These are phyloP conservation scores for Plebejus argus DNA, from an alignment of 2,888 invertebrate genomes.

Conservation along the genomic window DNA sequence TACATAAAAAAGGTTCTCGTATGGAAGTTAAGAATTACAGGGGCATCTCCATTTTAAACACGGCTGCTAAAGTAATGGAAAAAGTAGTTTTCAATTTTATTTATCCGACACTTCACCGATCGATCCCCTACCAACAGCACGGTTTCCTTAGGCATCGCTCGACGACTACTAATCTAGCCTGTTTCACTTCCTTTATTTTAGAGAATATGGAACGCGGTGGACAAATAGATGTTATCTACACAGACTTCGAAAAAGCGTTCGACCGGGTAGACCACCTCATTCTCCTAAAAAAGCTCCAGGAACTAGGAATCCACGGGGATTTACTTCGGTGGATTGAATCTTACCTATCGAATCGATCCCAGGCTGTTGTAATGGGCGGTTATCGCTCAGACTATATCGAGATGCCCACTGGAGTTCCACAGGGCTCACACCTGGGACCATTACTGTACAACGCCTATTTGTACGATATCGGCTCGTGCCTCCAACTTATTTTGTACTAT, in stretches of 20 bases:
- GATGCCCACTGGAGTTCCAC: constrained; percentile 42
- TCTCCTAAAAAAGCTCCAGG: constrained; percentile 35
- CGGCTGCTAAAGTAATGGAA: constrained; percentile 11
- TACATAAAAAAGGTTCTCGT: constrained; percentile 10
- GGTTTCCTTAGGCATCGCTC: constrained; percentile 27
- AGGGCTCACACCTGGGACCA: constrained; percentile 44
- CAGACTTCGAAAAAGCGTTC: constrained; percentile 45
- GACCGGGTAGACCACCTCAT: constrained; percentile 41
- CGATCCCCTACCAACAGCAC: constrained; percentile 17
- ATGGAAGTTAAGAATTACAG: neutral
- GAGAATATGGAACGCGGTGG: constrained; percentile 22
- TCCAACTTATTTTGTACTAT: constrained; percentile 21
- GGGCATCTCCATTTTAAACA: neutral
- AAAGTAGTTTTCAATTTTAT: neutral
- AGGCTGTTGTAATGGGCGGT: constrained; percentile 35
- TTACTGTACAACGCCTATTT: constrained; percentile 41
- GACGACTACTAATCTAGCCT: constrained; percentile 3
- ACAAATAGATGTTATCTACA: constrained; percentile 44
- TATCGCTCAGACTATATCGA: constrained; percentile 34
- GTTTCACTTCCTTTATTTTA: constrained; percentile 18
- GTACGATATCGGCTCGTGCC: constrained; percentile 37
- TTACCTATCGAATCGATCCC: constrained; percentile 37
- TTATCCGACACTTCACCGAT: neutral
- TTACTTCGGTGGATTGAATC: constrained; percentile 38
- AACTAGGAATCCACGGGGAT: constrained; percentile 37